Percentiles rank a stretch among this genome's conserved stretches.
Evolutionary conservation across 2,797 vertebrate genomes (phyloP).

Genomic region (Enteromius anoplus): DNA sequence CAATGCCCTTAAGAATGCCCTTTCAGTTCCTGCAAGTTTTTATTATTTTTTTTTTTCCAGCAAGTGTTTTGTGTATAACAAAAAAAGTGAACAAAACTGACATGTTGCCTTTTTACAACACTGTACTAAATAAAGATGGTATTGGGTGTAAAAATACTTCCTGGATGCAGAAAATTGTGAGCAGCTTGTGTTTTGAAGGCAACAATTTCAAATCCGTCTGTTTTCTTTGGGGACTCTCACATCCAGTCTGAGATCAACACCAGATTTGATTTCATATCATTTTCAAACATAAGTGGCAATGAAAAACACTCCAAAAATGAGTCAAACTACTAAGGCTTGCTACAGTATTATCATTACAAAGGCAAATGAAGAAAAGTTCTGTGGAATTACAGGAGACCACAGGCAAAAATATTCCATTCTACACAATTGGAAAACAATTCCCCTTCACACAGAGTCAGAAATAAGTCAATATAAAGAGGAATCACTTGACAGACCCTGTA

Average conservation of each 20-base stretch:
- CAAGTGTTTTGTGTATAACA: neutral
- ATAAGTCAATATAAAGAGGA: constrained; percentile 5
- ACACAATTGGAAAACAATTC: neutral
- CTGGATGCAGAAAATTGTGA: constrained; percentile 31
- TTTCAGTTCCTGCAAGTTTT: neutral
- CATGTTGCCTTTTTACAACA: constrained; percentile 20
- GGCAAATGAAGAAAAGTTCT: neutral
- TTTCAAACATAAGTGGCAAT: constrained; percentile 25
- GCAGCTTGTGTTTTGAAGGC: constrained; percentile 51
- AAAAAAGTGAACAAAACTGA: neutral
- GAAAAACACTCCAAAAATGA: constrained; percentile 9
- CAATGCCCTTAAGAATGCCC: neutral
- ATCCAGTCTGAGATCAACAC: constrained; percentile 43
- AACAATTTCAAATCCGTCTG: constrained; percentile 40
- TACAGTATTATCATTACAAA: neutral
- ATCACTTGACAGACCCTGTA: constrained; percentile 26
- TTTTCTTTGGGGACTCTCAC: constrained; percentile 51
- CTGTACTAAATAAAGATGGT: neutral
- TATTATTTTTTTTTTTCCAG: neutral
- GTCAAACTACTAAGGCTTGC: constrained; percentile 11
- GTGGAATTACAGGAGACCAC: neutral
- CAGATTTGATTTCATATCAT: constrained; percentile 58
- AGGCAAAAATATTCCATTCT: constrained; percentile 1
- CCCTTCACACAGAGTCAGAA: constrained; percentile 5
- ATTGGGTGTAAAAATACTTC: constrained; percentile 33